These are phyloP conservation scores for Halcyon badia DNA, from an alignment of 2,797 vertebrate genomes.

Conservation along the genomic window DNA sequence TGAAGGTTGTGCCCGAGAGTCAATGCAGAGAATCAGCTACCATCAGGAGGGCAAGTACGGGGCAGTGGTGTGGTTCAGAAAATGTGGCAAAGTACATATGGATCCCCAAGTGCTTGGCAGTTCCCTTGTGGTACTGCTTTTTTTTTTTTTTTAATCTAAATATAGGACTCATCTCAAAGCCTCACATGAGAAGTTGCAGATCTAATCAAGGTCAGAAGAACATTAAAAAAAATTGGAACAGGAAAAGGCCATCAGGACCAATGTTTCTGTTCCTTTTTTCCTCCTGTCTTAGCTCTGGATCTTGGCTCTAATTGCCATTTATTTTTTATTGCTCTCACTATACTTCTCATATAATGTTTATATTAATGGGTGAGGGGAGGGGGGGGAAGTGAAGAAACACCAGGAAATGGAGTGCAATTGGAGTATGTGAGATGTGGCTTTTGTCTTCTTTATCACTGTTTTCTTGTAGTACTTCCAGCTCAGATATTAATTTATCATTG, in stretches of 20 bases:
- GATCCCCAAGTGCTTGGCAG: neutral
- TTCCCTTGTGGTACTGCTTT: slow-evolving; percentile 10
- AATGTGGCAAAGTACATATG: neutral
- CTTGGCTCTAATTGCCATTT: slow-evolving; percentile 61
- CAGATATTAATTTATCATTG: slow-evolving; percentile 69
- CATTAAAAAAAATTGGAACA: slow-evolving; percentile 73
- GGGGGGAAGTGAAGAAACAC: slow-evolving; percentile 47
- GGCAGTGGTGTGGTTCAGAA: neutral
- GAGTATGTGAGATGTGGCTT: slow-evolving; percentile 65
- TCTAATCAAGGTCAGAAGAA: slow-evolving; percentile 70
- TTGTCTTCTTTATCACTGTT: slow-evolving; percentile 65
- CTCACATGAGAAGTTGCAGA: slow-evolving; percentile 63
- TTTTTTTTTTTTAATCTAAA: slow-evolving; percentile 17
- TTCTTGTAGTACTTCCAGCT: slow-evolving; percentile 60
- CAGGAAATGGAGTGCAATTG: slow-evolving; percentile 64
- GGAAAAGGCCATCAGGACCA: slow-evolving; percentile 73
- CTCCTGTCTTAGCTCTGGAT: slow-evolving; percentile 58
- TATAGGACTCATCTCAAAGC: slow-evolving; percentile 54
- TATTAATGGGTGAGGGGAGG: slow-evolving; percentile 48
- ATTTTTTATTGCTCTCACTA: slow-evolving; percentile 58
- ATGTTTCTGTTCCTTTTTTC: slow-evolving; percentile 68
- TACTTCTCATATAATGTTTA: slow-evolving; percentile 55
- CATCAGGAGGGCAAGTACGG: neutral
- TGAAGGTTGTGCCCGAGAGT: neutral
- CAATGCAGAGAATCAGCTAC: neutral